These are phyloP conservation scores for Malachius bipustulatus DNA, from an alignment of 2,888 invertebrate genomes.

Conservation along the genomic window DNA sequence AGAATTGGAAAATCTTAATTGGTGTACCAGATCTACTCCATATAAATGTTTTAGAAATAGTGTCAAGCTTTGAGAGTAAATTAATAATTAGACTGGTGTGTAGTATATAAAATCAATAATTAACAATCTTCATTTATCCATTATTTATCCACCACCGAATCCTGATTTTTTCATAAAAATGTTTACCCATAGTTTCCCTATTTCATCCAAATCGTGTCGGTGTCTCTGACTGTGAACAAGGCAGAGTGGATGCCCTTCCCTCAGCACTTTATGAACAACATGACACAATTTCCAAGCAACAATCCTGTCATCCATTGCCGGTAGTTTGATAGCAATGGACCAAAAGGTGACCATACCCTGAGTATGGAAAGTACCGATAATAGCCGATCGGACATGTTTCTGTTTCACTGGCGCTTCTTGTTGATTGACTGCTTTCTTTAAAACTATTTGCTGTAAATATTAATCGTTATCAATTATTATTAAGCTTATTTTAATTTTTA, in stretches of 20 bases:
- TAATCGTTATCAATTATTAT: no score
- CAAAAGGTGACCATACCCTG: slow-evolving; percentile 88
- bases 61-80: no score
- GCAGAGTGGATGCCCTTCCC: slow-evolving; percentile 87
- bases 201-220: slow-evolving; percentile 65
- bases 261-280: slow-evolving; percentile 86
- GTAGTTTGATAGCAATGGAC: slow-evolving; percentile 54
- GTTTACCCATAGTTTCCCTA: slow-evolving; percentile 82
- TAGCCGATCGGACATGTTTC: slow-evolving; percentile 93
- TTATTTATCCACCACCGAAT: no score
- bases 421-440: slow-evolving; percentile 87
- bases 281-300: slow-evolving; percentile 99
- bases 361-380: slow-evolving; percentile 90
- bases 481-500: no score
- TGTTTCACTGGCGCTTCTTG: slow-evolving; percentile 92
- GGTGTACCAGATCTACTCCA: no score
- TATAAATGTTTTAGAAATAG: no score
- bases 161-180: slow-evolving; percentile 7
- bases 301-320: slow-evolving; percentile 85
- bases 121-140: no score
- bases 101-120: no score
- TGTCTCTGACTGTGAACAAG: slow-evolving; percentile 77
- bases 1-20: no score
- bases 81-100: no score
- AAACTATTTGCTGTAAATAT: slow-evolving; percentile 58